A percentile compares a stretch with the other conserved stretches of the same genome.
These are phyloP conservation scores for Drosophila anceps DNA, from an alignment of 2,888 invertebrate genomes.

Conservation along the genomic window DNA sequence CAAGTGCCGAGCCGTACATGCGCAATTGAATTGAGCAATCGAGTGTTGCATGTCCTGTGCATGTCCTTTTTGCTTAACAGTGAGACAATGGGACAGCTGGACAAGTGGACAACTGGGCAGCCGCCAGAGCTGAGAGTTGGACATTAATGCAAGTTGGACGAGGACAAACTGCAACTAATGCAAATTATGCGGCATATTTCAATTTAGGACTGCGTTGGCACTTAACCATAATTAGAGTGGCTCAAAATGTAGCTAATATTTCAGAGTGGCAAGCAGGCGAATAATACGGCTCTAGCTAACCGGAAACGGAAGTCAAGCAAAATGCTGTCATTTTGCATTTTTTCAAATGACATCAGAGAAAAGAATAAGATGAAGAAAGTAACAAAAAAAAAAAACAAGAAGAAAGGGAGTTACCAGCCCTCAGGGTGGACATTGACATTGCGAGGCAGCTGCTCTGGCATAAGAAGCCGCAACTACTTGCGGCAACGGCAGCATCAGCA, in stretches of 20 bases:
- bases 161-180: conserved; percentile 55
- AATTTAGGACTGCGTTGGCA: conserved; percentile 29
- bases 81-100: background rate
- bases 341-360: conserved; percentile 31
- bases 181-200: conserved; percentile 60
- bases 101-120: background rate
- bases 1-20: conserved; percentile 23
- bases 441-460: conserved; percentile 42
- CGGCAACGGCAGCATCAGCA: conserved; percentile 26
- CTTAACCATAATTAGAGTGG: conserved; percentile 67
- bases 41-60: conserved; percentile 37
- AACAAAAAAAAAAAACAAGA: too few relatives aligned
- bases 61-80: conserved; percentile 16
- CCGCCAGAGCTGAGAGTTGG: conserved; percentile 1
- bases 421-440: conserved; percentile 67
- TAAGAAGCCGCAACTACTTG: conserved; percentile 56
- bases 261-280: conserved; percentile 49
- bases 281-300: conserved; percentile 56
- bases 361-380: background rate
- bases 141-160: conserved; percentile 29
- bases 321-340: conserved; percentile 74
- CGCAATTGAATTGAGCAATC: conserved; percentile 39
- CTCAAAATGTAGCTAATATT: conserved; percentile 59
- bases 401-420: conserved; percentile 19
- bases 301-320: conserved; percentile 75